Percentiles rank a stretch among this genome's conserved stretches.
phyloP scores from a whole-genome alignment of 2,888 invertebrate species.

The Patella ulyssiponensis region DNA sequence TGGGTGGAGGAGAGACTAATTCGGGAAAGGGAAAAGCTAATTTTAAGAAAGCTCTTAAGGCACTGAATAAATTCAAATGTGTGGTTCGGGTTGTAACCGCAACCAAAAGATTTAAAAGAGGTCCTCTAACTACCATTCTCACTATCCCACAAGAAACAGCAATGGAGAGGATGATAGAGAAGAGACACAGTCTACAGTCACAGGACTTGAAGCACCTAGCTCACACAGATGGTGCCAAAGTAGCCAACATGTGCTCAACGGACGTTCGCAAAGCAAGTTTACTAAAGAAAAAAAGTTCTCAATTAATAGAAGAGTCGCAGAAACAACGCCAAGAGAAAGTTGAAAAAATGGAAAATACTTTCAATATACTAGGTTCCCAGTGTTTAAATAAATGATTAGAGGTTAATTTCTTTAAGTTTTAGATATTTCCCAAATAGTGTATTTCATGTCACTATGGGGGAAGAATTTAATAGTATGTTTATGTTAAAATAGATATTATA shows the following conservation, averaged over 20 bases:
- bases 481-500: too few species aligned
- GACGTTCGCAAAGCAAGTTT: not conserved
- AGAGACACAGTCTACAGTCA: constrained; percentile 14
- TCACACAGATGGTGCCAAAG: constrained; percentile 23
- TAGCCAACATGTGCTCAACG: constrained; percentile 14
- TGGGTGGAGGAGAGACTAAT: not conserved
- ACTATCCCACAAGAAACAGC: constrained; percentile 41
- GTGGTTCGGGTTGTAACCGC: constrained; percentile 33
- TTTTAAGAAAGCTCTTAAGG: constrained; percentile 31
- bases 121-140: constrained; percentile 36
- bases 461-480: too few species aligned
- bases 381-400: too few species aligned
- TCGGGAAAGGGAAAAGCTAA: not conserved
- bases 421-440: too few species aligned
- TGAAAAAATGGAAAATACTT: not conserved
- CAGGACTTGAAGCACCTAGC: constrained; percentile 28
- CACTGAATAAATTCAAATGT: constrained; percentile 30
- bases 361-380: not conserved
- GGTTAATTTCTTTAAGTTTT: too few species aligned
- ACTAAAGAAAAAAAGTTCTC: not conserved
- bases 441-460: too few species aligned
- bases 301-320: not conserved
- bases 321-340: not conserved
- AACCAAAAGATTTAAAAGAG: constrained; percentile 28
- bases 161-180: constrained; percentile 32